Base-by-base conservation (phyloP, 2,888 invertebrate species). In the Zygogramma bicolorata region DNA sequence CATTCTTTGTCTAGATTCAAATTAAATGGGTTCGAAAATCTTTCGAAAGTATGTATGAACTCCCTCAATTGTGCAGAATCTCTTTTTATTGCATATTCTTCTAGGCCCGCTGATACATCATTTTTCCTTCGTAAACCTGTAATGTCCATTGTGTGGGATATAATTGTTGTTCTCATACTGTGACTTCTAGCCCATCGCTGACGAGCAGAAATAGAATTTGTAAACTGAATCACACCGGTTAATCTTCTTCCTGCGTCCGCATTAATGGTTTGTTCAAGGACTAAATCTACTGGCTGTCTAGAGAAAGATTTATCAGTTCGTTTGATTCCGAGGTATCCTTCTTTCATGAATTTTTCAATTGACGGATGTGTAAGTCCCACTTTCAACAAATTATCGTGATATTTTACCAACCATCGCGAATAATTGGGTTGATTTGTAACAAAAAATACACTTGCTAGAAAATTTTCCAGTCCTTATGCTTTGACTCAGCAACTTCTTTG, bases 381-480 rank as follows among this genome's bases (percentile, higher is more conserved):
- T 59, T 68, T 72, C 20, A 70, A 72, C 63, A 62, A 66, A 68
- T 49, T 77, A 22, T 68, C 61, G 61, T 59, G 67, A 58, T 61
- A 68, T 76, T 74, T 42, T 76, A 83, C 34, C 82, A 63, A 25
- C 65, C 68, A 68, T 27, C 72, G 63, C 13, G 68, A 13, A 38
- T 72, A 72, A 46, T 72, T 68, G 10, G n/a, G 42, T 62, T 31
- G 63, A 68, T 59, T 72, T 72, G 1, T n/a, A 31, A 8, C n/a
- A 4, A 31, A 60, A 60, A n/a, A n/a, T n/a, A n/a, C n/a, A n/a
- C n/a, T n/a, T n/a, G n/a, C n/a, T n/a, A n/a, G n/a, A n/a, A n/a
- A n/a, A n/a, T n/a, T n/a, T n/a, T 5, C 77, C 75, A 25, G 75
- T 80, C 31, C 84, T 65, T 59, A 84, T 79, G 62, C 82, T 83